Conservation (phyloP, 2,888 invertebrate species). For the Aphodius sticticus region DNA sequence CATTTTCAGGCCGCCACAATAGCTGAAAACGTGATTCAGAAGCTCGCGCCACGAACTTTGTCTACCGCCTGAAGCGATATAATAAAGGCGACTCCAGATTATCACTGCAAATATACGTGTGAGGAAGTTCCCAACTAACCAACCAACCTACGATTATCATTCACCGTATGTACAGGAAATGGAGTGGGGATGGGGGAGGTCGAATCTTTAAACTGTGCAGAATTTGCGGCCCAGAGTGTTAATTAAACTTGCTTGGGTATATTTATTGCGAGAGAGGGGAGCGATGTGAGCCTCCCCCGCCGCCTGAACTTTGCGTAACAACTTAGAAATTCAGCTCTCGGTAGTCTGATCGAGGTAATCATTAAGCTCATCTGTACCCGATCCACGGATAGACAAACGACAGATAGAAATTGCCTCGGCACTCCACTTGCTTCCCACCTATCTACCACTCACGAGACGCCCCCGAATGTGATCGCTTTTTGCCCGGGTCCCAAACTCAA, state of each 20-base stretch:
- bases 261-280: constrained; percentile 14
- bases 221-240: constrained; percentile 14
- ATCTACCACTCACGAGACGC: neutral
- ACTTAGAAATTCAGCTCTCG: constrained; percentile 22
- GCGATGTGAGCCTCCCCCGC: neutral
- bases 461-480: neutral
- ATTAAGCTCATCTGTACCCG: constrained; percentile 24
- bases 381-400: constrained; percentile 17
- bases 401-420: constrained; percentile 19
- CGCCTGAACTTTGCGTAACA: constrained; percentile 17
- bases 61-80: neutral
- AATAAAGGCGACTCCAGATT: constrained; percentile 4
- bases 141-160: neutral
- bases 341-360: constrained; percentile 16
- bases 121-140: neutral
- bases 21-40: neutral
- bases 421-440: neutral
- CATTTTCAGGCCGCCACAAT: neutral
- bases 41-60: neutral
- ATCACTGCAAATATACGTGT: neutral
- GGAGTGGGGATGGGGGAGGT: neutral
- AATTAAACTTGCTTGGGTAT: constrained; percentile 20
- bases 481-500: constrained; percentile 9
- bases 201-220: constrained; percentile 17
- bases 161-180: constrained; percentile 10